Evolutionary conservation across 2,888 invertebrate species (phyloP).

Genomic region (Pelosia muscerda): DNA sequence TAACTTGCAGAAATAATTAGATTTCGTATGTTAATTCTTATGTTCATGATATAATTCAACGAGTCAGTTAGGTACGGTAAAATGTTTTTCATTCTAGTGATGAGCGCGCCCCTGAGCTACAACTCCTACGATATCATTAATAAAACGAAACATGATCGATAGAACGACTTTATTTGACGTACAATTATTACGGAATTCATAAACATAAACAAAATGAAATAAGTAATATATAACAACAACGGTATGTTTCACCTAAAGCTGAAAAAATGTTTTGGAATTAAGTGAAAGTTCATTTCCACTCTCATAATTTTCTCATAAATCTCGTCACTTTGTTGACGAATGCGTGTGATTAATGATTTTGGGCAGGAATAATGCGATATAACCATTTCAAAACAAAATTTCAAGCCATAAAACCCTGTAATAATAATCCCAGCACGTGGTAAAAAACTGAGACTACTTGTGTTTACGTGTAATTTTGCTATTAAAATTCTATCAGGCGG

Average conservation of each 20-base stretch:
- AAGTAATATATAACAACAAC: conserved; percentile 6
- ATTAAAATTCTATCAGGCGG: conserved; percentile 34
- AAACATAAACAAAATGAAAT: conserved; percentile 6
- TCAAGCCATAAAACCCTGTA: conserved; percentile 5
- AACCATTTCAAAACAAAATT: conserved; percentile 18
- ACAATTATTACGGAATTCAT: neutral
- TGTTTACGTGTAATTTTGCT: conserved; percentile 29
- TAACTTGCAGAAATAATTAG: no score
- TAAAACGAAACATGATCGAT: neutral
- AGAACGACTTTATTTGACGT: neutral
- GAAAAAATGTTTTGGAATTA: conserved; percentile 21
- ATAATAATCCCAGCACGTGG: conserved; percentile 28
- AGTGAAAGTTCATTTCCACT: conserved; percentile 34
- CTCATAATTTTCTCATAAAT: conserved; percentile 45
- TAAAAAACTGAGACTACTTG: conserved; percentile 20
- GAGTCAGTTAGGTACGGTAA: neutral
- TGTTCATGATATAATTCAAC: no score
- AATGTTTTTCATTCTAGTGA: no score
- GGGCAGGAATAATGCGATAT: conserved; percentile 22
- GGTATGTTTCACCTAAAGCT: neutral
- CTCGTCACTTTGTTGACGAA: conserved; percentile 40
- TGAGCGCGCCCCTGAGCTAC: no score
- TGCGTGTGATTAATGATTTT: conserved; percentile 41
- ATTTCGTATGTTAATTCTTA: no score
- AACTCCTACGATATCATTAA: no score